These are phyloP conservation scores for Peromyscus leucopus DNA, from an alignment of 2,113 vertebrate species.

Conservation along the genomic window DNA sequence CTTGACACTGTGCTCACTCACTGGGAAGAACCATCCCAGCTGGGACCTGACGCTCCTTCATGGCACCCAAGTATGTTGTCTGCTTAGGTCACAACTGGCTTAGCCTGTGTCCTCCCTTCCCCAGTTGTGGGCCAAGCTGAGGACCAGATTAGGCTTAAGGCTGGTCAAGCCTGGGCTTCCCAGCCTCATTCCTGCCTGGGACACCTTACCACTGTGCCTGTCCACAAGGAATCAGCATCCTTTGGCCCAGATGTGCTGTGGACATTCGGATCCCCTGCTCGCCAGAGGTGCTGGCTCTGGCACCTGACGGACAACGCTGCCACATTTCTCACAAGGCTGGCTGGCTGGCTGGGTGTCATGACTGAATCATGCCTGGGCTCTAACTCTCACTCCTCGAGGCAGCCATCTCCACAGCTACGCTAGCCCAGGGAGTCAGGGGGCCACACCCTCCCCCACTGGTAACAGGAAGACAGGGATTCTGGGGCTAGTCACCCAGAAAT, in stretches of 20 bases:
- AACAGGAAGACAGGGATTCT: background rate
- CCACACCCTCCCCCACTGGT: accelerated
- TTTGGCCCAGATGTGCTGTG: background rate
- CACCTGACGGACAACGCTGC: background rate
- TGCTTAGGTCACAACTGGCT: background rate
- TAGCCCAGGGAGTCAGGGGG: background rate
- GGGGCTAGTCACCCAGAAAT: slow-evolving; percentile 27
- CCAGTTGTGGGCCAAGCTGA: background rate
- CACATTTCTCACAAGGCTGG: background rate
- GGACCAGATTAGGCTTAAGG: background rate
- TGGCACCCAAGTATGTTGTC: accelerated
- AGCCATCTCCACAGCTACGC: background rate
- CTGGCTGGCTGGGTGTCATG: background rate
- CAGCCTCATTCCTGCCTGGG: background rate
- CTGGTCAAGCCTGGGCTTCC: background rate
- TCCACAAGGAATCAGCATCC: background rate
- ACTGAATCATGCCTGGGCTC: background rate
- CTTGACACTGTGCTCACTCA: background rate
- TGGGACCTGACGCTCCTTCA: background rate
- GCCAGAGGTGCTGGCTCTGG: background rate
- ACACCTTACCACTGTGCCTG: background rate
- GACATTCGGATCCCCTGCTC: background rate
- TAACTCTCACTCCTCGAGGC: background rate
- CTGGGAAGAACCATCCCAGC: background rate
- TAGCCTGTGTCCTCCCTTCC: background rate